phyloP scores from a whole-genome alignment of 1,140 invertebrate genomes.

The Neomicropteryx cornuta region DNA sequence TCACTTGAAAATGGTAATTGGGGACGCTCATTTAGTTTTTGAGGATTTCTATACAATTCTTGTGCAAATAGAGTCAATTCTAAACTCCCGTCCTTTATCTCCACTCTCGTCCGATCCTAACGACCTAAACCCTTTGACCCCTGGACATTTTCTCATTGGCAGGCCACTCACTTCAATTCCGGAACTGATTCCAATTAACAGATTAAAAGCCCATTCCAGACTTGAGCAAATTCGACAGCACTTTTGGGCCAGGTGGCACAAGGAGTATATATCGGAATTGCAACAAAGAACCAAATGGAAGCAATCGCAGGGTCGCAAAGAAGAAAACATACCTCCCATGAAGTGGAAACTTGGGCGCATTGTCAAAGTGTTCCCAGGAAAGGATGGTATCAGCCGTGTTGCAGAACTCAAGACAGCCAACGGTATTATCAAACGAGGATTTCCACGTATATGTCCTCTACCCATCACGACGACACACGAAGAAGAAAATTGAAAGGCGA shows the following conservation, averaged over 20 bases:
- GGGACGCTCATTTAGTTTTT: constrained; percentile 12
- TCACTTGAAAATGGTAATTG: constrained; percentile 16
- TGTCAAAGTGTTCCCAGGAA: too few relatives aligned
- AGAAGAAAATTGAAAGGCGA: too few relatives aligned
- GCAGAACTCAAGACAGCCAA: too few relatives aligned
- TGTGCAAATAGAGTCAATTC: constrained; percentile 14
- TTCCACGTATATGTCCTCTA: too few relatives aligned
- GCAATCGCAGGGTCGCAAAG: too few relatives aligned
- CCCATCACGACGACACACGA: too few relatives aligned
- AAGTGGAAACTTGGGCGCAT: too few relatives aligned
- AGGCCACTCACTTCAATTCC: constrained; percentile 13
- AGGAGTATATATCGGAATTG: constrained; percentile 16
- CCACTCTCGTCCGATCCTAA: constrained; percentile 16
- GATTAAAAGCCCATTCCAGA: too few relatives aligned
- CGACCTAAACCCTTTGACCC: constrained; percentile 19
- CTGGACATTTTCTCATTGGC: constrained; percentile 28
- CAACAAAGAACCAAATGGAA: constrained; percentile 21
- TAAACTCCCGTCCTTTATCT: constrained; percentile 21
- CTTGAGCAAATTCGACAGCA: constrained; percentile 10
- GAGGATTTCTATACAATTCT: constrained; percentile 14
- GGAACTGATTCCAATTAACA: too few relatives aligned
- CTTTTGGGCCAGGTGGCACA: constrained; percentile 17
- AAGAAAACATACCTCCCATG: too few relatives aligned
- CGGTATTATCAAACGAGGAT: too few relatives aligned
- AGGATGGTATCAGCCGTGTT: too few relatives aligned